Base-by-base conservation (phyloP, 2,113 vertebrate species). In the Epinephelus lanceolatus region DNA sequence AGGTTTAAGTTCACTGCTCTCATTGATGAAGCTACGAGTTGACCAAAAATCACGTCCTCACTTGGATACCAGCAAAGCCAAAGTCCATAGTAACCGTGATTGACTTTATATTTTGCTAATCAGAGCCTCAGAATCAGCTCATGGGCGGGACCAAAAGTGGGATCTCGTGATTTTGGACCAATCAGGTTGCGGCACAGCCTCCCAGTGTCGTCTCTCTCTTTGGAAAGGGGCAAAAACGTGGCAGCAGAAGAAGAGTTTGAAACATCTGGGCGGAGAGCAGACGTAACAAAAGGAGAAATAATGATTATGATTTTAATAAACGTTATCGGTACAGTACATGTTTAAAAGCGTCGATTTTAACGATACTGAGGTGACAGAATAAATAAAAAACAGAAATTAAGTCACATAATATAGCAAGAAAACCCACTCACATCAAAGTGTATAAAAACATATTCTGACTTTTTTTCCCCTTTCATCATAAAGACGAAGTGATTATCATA, bases 171-270 rank as follows among this genome's bases (percentile, higher is more conserved):
- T 1, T 47, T 2, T 65, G 0, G 17, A 57, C 92, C 89, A 93
- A 92, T 93, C 71, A 27, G 5, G 11, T 74, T 14, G 1, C 17
- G 14, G 68, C 1, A 17, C 25, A 45, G 23, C 65, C 78, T 88
- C 77, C 76, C 27, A 19, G 55, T 5, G 12, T 71, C 56, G 14
- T 9, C 25, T 6, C 2, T 67, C 5, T 55, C 76, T 77, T 61
- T 84, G 85, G 81, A 88, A 76, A 77, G 51, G 59, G 76, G 83
- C 65, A 88, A 88, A 89, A 88, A 93, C 91, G 92, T 93, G 92
- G 86, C 91, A 90, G 78, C 71, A 27, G 55, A 42, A 9, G 63
- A 74, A 74, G 37, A 90, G 83, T 69, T 79, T 76, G 1, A 66
- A 78, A 82, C 30, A 76, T 68, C 40, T 77, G 83, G 87, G 80